Evolutionary conservation across 2,113 vertebrate genomes (phyloP).

Genomic region (Probosciger aterrimus): DNA sequence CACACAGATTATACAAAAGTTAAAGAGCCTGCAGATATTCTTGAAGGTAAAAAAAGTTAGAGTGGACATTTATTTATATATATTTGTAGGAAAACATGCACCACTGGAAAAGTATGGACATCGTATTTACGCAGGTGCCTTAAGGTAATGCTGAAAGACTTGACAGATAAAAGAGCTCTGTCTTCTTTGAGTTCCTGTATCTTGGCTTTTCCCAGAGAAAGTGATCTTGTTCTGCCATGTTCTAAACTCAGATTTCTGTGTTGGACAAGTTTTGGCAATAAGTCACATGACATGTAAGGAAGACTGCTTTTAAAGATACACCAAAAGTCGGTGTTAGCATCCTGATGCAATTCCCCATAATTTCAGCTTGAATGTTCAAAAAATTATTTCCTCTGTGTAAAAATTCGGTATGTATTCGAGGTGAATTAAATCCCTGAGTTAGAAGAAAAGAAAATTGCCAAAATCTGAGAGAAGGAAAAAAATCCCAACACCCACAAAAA

Average conservation of each 20-base stretch:
- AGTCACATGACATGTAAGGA: neutral
- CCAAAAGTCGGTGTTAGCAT: neutral
- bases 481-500: fast-evolving
- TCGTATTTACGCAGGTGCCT: neutral
- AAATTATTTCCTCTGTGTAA: neutral
- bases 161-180: neutral
- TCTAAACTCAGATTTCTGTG: neutral
- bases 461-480: neutral
- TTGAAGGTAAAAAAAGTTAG: neutral
- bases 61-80: neutral
- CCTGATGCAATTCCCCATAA: neutral
- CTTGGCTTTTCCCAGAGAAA: neutral
- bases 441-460: neutral
- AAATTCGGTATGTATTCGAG: neutral
- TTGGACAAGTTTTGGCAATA: neutral
- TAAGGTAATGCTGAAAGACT: neutral
- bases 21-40: neutral
- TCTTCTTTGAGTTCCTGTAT: neutral
- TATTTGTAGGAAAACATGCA: neutral
- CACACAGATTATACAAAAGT: no score
- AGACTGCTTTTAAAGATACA: neutral
- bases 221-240: neutral
- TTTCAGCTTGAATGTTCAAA: neutral
- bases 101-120: neutral
- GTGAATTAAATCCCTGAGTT: neutral